Percentiles rank a stretch among this genome's conserved stretches.
These are phyloP conservation scores for Cetoscarus ocellatus DNA, from an alignment of 2,797 vertebrate species.

Conservation along the genomic window DNA sequence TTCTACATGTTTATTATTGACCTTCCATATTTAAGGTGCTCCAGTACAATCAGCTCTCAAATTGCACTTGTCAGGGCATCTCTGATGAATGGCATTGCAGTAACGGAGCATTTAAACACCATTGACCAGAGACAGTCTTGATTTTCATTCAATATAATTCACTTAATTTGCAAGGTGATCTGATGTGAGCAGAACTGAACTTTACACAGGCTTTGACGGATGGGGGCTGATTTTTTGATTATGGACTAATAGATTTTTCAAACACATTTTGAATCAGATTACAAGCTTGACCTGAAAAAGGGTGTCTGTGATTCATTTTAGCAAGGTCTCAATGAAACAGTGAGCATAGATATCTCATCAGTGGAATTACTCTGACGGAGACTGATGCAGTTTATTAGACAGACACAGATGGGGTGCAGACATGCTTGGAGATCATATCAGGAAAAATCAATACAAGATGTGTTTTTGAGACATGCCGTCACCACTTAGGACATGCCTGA, in stretches of 20 bases:
- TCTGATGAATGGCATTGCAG: constrained; percentile 48
- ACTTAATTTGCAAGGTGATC: constrained; percentile 60
- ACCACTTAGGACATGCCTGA: constrained; percentile 38
- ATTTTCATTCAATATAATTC: constrained; percentile 63
- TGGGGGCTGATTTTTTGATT: constrained; percentile 57
- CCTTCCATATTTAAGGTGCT: constrained; percentile 41
- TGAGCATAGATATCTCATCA: constrained; percentile 45
- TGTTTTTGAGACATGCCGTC: constrained; percentile 49
- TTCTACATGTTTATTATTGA: constrained; percentile 36
- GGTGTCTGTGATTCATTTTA: constrained; percentile 45
- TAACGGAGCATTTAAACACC: constrained; percentile 58
- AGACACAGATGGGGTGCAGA: constrained; percentile 49
- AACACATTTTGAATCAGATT: constrained; percentile 66
- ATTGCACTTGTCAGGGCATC: constrained; percentile 44
- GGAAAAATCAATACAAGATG: constrained; percentile 70
- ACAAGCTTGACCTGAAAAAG: constrained; percentile 46
- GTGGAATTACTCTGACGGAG: constrained; percentile 53
- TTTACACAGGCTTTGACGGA: constrained; percentile 47
- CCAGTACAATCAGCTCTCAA: constrained; percentile 39
- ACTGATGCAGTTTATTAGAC: constrained; percentile 32
- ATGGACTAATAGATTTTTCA: constrained; percentile 61
- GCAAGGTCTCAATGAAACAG: constrained; percentile 47
- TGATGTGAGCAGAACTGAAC: constrained; percentile 50
- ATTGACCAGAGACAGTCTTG: constrained; percentile 35
- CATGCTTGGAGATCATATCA: constrained; percentile 45